These are phyloP conservation scores for Rhimphoctona megacephalus DNA, from an alignment of 2,888 invertebrate species.

Conservation along the genomic window DNA sequence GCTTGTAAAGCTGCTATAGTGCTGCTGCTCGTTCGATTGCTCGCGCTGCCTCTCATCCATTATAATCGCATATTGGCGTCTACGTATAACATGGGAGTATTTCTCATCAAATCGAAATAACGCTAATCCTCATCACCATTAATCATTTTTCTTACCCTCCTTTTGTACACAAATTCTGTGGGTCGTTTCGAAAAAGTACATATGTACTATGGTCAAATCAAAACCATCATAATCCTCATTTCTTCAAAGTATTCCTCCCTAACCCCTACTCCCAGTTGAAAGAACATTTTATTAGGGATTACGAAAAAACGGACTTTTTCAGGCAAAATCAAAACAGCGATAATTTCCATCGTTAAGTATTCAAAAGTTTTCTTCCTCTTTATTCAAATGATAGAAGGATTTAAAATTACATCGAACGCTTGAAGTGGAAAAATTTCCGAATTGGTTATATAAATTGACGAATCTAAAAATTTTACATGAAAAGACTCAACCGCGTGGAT, in stretches of 20 bases:
- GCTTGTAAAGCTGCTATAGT: constrained; percentile 51
- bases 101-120: constrained; percentile 47
- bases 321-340: neutral
- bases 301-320: neutral
- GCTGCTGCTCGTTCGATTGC: constrained; percentile 52
- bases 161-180: neutral
- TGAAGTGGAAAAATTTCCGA: too few species aligned
- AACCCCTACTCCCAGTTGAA: neutral
- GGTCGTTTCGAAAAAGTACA: neutral
- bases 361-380: too few species aligned
- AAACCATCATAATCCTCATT: neutral
- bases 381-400: too few species aligned
- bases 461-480: too few species aligned
- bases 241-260: too few species aligned
- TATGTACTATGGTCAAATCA: neutral
- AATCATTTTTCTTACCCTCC: constrained; percentile 40
- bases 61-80: constrained; percentile 72
- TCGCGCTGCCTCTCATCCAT: constrained; percentile 72
- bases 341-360: neutral
- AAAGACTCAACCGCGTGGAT: too few species aligned
- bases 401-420: too few species aligned
- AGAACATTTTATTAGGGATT: neutral
- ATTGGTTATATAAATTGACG: too few species aligned
- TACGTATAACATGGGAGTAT: constrained; percentile 69
- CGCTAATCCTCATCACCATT: neutral